A percentile compares a stretch with the other conserved stretches of the same genome.
Evolutionary conservation across 1,140 invertebrate genomes (phyloP).

Genomic region (Caenorhabditis tropicalis): DNA sequence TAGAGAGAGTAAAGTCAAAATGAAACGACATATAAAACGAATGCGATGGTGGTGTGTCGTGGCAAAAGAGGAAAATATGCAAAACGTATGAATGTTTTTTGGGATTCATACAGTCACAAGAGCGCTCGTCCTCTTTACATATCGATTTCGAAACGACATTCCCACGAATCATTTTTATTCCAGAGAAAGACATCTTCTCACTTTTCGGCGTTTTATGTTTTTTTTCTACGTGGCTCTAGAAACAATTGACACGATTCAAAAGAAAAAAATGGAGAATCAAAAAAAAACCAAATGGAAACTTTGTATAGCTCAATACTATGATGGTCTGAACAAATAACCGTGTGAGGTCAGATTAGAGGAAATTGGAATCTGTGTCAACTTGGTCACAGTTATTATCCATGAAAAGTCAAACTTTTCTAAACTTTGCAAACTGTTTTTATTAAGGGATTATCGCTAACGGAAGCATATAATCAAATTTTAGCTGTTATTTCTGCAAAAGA

Average conservation of each 20-base stretch:
- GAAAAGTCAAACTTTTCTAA: no score
- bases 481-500: not conserved
- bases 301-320: no score
- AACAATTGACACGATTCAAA: not conserved
- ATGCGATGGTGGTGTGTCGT: not conserved
- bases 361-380: no score
- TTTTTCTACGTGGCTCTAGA: not conserved
- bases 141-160: not conserved
- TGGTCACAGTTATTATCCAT: no score
- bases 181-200: not conserved
- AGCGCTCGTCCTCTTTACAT: not conserved
- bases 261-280: not conserved
- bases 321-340: no score
- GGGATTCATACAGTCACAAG: conserved; percentile 10
- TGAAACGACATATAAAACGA: conserved; percentile 28
- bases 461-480: no score
- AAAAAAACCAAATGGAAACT: no score
- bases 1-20: not conserved
- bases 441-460: no score
- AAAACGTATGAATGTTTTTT: not conserved
- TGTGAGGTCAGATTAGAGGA: no score
- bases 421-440: no score
- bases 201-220: not conserved
- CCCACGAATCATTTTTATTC: conserved; percentile 6
- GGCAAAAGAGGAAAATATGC: conserved; percentile 14